Base-by-base conservation (phyloP, 2,888 invertebrate genomes). In the Boloria euphrosyne region DNA sequence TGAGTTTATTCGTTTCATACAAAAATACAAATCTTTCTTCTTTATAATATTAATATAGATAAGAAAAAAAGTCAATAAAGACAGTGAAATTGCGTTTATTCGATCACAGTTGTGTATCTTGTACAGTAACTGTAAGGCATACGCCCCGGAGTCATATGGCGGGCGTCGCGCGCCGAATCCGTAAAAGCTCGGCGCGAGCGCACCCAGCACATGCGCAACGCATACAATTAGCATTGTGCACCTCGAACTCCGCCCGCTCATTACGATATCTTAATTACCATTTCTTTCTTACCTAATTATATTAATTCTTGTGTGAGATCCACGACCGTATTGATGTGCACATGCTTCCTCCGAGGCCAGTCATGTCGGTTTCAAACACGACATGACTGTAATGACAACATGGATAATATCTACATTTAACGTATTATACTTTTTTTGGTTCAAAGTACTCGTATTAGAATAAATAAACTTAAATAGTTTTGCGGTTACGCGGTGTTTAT, bases 301-400 rank as follows among this genome's bases (percentile, higher is more conserved):
- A 74, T 81, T 79, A 76, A 78, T 81, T 84, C 82, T 82, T 83
- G 79, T 73, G 31, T 22, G 31, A 10, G 31, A 38, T 38, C 7
- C 10, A 75, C 76, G 57, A 78, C 75, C 80, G 85, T 83, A 86
- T 81, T 83, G 78, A 85, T 74, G 75, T 78, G 84, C 90, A 90
- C 84, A 90, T 90, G 90, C 82, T 85, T 76, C 74, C 65, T 66
- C 58, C 83, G 83, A 85, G 84, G 85, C 84, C 83, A 81, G 80
- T 80, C 17, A 81, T 90, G 90, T 80, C 90, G 90, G 89, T 88
- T 85, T 75, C 81, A 85, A 88, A 89, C 86, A 87, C 82, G 79
- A 74, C 78, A 67, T 57, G 27, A 68, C 72, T 80, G 82, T 84
- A 87, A 86, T 84, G 76, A 80, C 74, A 80, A 72, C 79, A 76